Conservation (phyloP, 2,888 invertebrate species). For the Thumatha senex region DNA sequence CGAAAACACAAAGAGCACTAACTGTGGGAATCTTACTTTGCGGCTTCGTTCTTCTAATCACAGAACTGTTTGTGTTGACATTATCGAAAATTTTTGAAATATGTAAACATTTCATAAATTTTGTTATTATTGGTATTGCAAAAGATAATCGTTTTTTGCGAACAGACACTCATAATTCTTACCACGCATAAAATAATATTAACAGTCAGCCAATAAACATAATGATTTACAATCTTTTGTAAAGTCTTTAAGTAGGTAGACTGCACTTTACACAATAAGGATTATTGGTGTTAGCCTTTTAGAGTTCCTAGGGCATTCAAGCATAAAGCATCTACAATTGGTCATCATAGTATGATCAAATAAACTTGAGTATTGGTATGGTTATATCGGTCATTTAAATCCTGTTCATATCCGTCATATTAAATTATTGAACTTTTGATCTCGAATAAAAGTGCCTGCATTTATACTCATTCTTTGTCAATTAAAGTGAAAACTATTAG, state of each 20-base stretch:
- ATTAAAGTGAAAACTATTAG: slow-evolving; percentile 34
- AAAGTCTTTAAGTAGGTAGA: too few species aligned
- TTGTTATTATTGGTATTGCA: too few species aligned
- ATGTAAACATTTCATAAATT: too few species aligned
- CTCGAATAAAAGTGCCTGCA: not conserved
- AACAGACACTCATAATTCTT: not conserved
- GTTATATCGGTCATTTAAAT: slow-evolving; percentile 16
- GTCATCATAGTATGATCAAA: slow-evolving; percentile 4
- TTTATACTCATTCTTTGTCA: slow-evolving; percentile 10
- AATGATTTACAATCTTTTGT: too few species aligned
- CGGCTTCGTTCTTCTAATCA: slow-evolving; percentile 12
- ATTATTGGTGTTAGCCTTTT: slow-evolving; percentile 1
- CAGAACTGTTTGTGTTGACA: not conserved
- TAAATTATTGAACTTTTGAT: slow-evolving; percentile 31
- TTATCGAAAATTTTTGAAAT: not conserved
- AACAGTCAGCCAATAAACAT: too few species aligned
- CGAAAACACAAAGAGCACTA: slow-evolving; percentile 40
- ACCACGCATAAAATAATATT: too few species aligned
- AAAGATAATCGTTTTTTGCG: too few species aligned
- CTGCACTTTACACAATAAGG: not conserved
- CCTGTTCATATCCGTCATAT: slow-evolving; percentile 13
- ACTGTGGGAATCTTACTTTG: slow-evolving; percentile 58
- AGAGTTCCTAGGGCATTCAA: slow-evolving; percentile 9
- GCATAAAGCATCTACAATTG: slow-evolving; percentile 18
- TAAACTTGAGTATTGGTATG: slow-evolving; percentile 17